phyloP scores from a whole-genome alignment of 2,797 vertebrate genomes.

The Steatocranus sp. region DNA sequence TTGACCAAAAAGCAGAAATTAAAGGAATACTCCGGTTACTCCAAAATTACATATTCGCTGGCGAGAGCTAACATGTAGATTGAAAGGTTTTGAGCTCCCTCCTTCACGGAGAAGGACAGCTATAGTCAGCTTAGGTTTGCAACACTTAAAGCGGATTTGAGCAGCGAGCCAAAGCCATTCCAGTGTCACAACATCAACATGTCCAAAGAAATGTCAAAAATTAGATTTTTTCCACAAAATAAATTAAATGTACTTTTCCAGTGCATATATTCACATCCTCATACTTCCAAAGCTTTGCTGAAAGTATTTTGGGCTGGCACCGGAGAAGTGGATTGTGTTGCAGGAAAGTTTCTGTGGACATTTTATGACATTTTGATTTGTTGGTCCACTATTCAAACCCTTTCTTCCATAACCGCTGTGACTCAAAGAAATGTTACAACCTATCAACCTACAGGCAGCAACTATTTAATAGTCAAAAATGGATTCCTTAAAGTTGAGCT shows the following conservation, averaged over 20 bases:
- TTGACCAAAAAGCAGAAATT: background rate
- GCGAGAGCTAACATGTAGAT: background rate
- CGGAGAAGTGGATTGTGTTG: background rate
- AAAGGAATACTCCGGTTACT: background rate
- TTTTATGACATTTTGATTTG: background rate
- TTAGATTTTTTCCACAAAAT: rapidly evolving
- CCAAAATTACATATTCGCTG: background rate
- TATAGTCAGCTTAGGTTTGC: background rate
- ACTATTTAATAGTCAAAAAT: background rate
- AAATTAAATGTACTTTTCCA: background rate
- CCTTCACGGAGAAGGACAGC: background rate
- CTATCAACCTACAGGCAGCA: background rate
- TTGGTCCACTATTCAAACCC: background rate
- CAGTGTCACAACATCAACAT: background rate
- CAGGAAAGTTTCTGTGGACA: background rate
- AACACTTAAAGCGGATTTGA: background rate
- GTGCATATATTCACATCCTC: background rate
- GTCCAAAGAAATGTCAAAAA: background rate
- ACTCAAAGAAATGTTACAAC: background rate
- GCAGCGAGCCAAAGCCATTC: background rate
- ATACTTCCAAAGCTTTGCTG: background rate
- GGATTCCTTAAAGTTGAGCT: background rate
- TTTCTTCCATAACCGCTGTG: background rate
- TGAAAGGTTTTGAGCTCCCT: background rate
- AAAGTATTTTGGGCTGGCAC: background rate